Evolutionary conservation across 2,113 vertebrate genomes (phyloP).

Genomic region (Stercorarius parasiticus): DNA sequence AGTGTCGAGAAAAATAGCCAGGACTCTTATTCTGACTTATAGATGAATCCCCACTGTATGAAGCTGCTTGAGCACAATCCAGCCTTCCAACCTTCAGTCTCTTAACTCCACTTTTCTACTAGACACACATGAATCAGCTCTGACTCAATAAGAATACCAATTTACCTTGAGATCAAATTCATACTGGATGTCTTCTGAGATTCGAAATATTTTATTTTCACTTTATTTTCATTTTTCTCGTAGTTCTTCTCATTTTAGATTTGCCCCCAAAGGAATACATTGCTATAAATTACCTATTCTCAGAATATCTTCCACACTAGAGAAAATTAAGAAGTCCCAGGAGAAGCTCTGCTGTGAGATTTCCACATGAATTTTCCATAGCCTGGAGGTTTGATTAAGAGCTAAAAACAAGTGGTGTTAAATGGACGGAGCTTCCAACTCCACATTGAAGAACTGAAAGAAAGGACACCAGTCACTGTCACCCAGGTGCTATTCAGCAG

Average conservation of each 20-base stretch:
- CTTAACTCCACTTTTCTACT: not conserved
- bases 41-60: not conserved
- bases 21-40: not conserved
- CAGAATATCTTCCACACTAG: fast-evolving
- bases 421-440: not conserved
- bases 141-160: not conserved
- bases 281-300: not conserved
- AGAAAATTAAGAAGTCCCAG: not conserved
- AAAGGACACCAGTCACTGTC: not conserved
- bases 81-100: not conserved
- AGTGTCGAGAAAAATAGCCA: not conserved
- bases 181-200: not conserved
- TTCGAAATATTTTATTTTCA: not conserved
- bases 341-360: not conserved
- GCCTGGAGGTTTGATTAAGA: not conserved
- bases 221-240: not conserved
- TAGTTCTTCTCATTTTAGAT: not conserved
- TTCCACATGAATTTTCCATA: not conserved
- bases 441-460: not conserved
- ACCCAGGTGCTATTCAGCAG: not conserved
- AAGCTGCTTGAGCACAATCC: not conserved
- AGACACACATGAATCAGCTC: not conserved
- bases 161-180: not conserved
- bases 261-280: not conserved
- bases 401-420: not conserved